A percentile compares a stretch with the other conserved stretches of the same genome.
phyloP scores from a whole-genome alignment of 2,113 vertebrate species.

The Daboia siamensis region DNA sequence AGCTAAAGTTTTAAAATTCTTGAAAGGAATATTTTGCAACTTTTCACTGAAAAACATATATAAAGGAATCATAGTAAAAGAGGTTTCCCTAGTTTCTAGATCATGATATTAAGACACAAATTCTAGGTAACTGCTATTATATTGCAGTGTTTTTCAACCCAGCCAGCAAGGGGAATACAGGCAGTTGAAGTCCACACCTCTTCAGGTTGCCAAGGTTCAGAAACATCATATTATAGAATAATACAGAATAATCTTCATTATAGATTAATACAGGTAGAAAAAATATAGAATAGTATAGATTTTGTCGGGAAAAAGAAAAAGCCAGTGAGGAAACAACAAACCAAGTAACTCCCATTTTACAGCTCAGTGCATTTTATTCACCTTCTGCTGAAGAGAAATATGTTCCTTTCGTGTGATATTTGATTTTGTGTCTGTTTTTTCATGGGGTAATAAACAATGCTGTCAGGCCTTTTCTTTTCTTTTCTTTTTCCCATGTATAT shows the following conservation, averaged over 20 bases:
- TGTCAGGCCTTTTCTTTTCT: not conserved
- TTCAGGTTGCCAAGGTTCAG: not conserved
- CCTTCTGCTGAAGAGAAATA: not conserved
- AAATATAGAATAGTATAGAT: not conserved
- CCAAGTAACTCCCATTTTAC: not conserved
- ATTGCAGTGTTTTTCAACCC: not conserved
- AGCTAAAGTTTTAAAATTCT: not conserved
- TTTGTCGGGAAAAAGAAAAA: not conserved
- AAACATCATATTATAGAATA: not conserved
- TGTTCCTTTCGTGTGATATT: not conserved
- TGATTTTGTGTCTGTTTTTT: slow-evolving; percentile 1
- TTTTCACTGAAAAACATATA: not conserved
- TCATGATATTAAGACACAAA: not conserved
- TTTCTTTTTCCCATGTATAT: rapidly evolving
- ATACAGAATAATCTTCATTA: not conserved
- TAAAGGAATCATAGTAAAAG: not conserved
- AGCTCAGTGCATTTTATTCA: not conserved
- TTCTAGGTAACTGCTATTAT: not conserved
- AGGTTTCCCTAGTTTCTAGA: not conserved
- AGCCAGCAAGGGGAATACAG: not conserved
- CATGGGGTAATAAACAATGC: not conserved
- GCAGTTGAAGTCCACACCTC: not conserved
- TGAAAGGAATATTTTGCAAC: not conserved
- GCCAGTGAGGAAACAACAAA: not conserved
- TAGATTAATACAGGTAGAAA: rapidly evolving